These are phyloP conservation scores for Zaprionus bogoriensis DNA, from an alignment of 2,888 invertebrate species.

Conservation along the genomic window DNA sequence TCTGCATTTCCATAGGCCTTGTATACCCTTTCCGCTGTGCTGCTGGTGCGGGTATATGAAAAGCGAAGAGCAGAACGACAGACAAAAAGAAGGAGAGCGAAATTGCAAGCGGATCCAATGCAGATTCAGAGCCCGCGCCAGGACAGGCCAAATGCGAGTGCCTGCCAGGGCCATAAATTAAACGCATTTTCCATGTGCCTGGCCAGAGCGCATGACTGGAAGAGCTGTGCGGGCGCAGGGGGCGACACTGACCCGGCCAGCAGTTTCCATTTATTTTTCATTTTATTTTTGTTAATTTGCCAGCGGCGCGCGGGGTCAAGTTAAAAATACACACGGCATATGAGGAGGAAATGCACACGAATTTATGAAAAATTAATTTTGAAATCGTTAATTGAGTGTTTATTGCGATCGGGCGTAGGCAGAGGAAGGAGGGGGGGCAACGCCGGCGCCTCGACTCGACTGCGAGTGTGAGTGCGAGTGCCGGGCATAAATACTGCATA, in stretches of 20 bases:
- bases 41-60: too few relatives aligned
- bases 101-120: neutral
- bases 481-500: slow-evolving; percentile 20
- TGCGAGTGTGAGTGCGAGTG: slow-evolving; percentile 24
- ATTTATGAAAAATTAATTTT: slow-evolving; percentile 81
- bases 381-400: slow-evolving; percentile 81
- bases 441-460: slow-evolving; percentile 39
- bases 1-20: too few relatives aligned
- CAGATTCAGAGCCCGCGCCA: slow-evolving; percentile 26
- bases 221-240: slow-evolving; percentile 3
- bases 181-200: slow-evolving; percentile 67
- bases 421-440: slow-evolving; percentile 49
- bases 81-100: neutral
- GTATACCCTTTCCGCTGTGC: too few relatives aligned
- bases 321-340: slow-evolving; percentile 56
- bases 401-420: slow-evolving; percentile 72
- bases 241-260: slow-evolving; percentile 26
- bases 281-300: slow-evolving; percentile 73
- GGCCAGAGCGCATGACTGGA: slow-evolving; percentile 20
- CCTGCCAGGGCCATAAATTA: slow-evolving; percentile 61
- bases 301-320: slow-evolving; percentile 37
- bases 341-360: slow-evolving; percentile 67
- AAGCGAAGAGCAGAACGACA: neutral
- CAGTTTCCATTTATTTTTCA: slow-evolving; percentile 60
- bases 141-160: slow-evolving; percentile 15